A percentile compares a stretch with the other conserved stretches of the same genome.
phyloP scores from a whole-genome alignment of 2,113 vertebrate species.

The Oreochromis aureus region DNA sequence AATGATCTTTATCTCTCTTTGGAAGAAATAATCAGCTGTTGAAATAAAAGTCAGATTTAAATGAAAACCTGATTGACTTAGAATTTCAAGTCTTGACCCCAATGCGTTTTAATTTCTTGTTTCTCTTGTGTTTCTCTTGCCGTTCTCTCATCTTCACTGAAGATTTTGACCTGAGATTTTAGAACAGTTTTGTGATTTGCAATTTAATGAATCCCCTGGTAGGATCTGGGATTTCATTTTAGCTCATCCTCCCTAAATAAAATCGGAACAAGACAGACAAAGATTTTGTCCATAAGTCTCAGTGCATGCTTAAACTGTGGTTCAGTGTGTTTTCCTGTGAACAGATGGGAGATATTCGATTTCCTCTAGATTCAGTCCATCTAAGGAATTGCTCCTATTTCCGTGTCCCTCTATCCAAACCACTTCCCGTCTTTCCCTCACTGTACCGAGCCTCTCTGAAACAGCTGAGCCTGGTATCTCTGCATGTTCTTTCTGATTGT shows the following conservation, averaged over 20 bases:
- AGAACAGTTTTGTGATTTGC: not conserved
- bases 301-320: not conserved
- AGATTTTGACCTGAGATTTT: not conserved
- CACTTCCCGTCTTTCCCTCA: not conserved
- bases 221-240: not conserved
- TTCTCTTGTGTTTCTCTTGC: not conserved
- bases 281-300: not conserved
- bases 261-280: not conserved
- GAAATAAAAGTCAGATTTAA: not conserved
- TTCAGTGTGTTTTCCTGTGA: not conserved
- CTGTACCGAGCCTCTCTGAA: not conserved
- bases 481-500: not conserved
- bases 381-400: not conserved
- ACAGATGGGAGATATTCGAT: not conserved
- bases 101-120: not conserved
- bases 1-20: not conserved
- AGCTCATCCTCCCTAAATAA: not conserved
- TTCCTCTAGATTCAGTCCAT: not conserved
- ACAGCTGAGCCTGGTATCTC: not conserved
- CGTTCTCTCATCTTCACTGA: not conserved
- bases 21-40: not conserved
- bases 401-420: not conserved
- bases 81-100: not conserved
- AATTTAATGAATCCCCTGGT: not conserved
- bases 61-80: not conserved